phyloP scores from a whole-genome alignment of 2,113 vertebrate genomes.

The Bufo bufo region DNA sequence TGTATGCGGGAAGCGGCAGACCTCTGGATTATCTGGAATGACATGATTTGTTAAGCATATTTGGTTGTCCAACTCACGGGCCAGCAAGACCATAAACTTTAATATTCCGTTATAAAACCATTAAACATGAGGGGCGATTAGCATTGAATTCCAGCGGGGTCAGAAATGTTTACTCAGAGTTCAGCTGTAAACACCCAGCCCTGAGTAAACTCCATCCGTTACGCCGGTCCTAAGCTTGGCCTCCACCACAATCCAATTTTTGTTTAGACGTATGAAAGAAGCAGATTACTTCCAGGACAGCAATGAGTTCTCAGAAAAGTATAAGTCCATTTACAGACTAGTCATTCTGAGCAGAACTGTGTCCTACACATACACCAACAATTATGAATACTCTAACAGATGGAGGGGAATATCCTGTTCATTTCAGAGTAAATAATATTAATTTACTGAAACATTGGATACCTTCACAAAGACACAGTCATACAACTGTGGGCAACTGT shows the following conservation, averaged over 20 bases:
- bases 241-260: constrained; percentile 34
- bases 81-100: constrained; percentile 7
- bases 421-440: constrained; percentile 48
- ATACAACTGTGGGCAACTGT: neutral
- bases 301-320: constrained; percentile 5
- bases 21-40: neutral
- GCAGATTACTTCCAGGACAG: constrained; percentile 22
- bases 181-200: constrained; percentile 19
- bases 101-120: neutral
- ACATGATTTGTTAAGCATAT: neutral
- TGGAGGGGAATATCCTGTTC: constrained; percentile 42
- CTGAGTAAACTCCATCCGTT: constrained; percentile 15
- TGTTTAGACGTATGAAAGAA: constrained; percentile 39
- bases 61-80: neutral
- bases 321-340: constrained; percentile 11
- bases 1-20: neutral
- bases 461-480: constrained; percentile 23
- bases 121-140: constrained; percentile 5
- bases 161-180: constrained; percentile 21
- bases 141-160: neutral
- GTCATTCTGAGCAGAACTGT: constrained; percentile 40
- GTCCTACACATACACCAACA: constrained; percentile 37
- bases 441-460: constrained; percentile 41
- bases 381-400: constrained; percentile 49
- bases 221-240: constrained; percentile 13